Evolutionary conservation across 2,888 invertebrate genomes (phyloP).

Genomic region (Idaea dimidiata): DNA sequence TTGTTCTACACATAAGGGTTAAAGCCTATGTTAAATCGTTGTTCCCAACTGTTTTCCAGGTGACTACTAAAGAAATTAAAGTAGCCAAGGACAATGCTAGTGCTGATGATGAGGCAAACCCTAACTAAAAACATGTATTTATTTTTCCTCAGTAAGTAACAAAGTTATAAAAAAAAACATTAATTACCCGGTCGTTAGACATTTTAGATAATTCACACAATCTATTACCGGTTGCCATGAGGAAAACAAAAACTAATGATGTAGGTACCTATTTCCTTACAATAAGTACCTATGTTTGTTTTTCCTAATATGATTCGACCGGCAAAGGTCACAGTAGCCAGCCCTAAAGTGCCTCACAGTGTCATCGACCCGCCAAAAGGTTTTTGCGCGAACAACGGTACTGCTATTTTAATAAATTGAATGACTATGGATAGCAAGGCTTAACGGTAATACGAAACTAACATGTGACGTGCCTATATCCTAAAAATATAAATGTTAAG

Average conservation of each 20-base stretch:
- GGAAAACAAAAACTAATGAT: slow-evolving; percentile 39
- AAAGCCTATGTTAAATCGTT: too few relatives aligned
- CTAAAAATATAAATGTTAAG: slow-evolving; percentile 27
- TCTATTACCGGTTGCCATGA: slow-evolving; percentile 22
- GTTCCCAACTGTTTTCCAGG: too few relatives aligned
- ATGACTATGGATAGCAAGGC: slow-evolving; percentile 67
- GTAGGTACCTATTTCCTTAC: neutral
- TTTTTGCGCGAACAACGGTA: slow-evolving; percentile 72
- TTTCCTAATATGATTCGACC: slow-evolving; percentile 50
- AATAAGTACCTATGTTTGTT: slow-evolving; percentile 21
- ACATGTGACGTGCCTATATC: slow-evolving; percentile 35
- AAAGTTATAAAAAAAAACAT: neutral
- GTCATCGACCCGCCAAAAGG: slow-evolving; percentile 75
- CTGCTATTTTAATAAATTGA: slow-evolving; percentile 75
- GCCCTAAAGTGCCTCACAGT: slow-evolving; percentile 76
- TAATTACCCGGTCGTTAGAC: neutral
- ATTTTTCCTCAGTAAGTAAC: neutral
- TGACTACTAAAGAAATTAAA: neutral
- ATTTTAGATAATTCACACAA: slow-evolving; percentile 15
- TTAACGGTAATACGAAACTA: slow-evolving; percentile 55
- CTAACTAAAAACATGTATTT: neutral
- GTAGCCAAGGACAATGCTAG: neutral
- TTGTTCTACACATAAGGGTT: too few relatives aligned
- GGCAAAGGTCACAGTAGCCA: slow-evolving; percentile 64
- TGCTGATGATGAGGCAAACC: neutral